Conservation (phyloP, 2,113 vertebrate species). For the Bungarus multicinctus region DNA sequence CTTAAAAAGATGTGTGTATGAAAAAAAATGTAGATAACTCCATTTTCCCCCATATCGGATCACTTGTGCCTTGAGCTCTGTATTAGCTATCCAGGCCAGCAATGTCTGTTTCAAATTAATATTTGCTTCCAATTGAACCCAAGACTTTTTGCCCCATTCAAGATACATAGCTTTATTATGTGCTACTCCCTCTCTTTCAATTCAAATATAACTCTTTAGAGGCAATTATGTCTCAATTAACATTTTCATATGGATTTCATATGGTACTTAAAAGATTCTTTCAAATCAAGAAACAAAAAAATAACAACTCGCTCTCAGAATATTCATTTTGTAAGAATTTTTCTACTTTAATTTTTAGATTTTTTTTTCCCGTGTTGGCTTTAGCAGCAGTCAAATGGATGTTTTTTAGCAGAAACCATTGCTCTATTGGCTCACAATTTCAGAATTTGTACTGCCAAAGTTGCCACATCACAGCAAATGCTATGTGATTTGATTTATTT, state of each 20-base stretch:
- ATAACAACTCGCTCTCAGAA: neutral
- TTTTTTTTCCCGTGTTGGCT: neutral
- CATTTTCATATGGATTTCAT: neutral
- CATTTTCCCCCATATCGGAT: neutral
- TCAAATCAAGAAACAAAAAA: neutral
- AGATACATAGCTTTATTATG: neutral
- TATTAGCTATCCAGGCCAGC: neutral
- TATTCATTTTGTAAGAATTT: neutral
- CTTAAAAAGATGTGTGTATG: neutral
- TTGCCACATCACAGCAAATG: conserved; percentile 8
- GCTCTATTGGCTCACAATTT: neutral
- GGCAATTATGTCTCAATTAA: neutral
- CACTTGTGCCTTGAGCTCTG: neutral
- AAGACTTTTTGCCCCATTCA: neutral
- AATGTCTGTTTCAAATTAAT: neutral
- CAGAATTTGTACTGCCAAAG: neutral
- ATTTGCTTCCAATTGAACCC: neutral
- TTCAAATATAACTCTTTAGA: neutral
- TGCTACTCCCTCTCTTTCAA: neutral
- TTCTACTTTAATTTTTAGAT: neutral
- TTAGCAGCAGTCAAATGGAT: neutral
- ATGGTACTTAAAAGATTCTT: neutral
- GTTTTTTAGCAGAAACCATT: neutral
- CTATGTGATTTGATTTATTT: conserved; percentile 2
- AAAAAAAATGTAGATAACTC: neutral